Evolutionary conservation across 2,797 vertebrate species (phyloP).

Genomic region (Sphaeramia orbicularis): DNA sequence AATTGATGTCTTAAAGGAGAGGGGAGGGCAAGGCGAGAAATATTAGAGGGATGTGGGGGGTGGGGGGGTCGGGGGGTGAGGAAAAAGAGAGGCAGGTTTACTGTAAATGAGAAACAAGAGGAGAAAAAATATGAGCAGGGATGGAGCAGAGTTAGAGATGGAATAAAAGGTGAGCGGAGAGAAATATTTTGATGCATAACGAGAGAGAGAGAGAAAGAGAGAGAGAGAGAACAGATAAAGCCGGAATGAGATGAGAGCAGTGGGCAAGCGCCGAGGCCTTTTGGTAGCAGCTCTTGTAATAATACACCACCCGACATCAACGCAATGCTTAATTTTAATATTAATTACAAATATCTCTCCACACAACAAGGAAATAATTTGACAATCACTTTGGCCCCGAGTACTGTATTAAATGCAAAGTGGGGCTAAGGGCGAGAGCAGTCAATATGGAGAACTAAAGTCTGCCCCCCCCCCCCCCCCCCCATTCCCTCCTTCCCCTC

Average conservation of each 20-base stretch:
- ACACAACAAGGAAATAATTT: constrained; percentile 88
- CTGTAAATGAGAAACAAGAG: constrained; percentile 40
- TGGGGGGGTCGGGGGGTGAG: constrained; percentile 16
- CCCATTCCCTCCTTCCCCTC: not conserved
- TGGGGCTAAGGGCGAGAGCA: constrained; percentile 85
- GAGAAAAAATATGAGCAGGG: constrained; percentile 24
- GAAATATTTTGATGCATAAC: constrained; percentile 52
- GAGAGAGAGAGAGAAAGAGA: constrained; percentile 20
- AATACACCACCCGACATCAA: constrained; percentile 79
- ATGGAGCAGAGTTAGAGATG: constrained; percentile 24
- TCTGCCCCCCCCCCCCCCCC: constrained; percentile 55
- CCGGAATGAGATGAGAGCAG: constrained; percentile 52
- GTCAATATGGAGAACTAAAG: constrained; percentile 87
- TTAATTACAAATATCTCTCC: constrained; percentile 88
- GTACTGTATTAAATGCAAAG: constrained; percentile 89
- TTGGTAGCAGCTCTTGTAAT: constrained; percentile 81
- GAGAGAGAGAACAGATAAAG: constrained; percentile 33
- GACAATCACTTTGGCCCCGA: constrained; percentile 87
- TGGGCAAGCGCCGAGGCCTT: constrained; percentile 63
- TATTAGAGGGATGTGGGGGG: constrained; percentile 46
- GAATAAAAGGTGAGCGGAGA: constrained; percentile 53
- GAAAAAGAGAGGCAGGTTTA: constrained; percentile 26
- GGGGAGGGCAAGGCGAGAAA: constrained; percentile 53
- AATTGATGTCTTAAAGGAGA: constrained; percentile 79
- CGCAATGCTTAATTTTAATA: constrained; percentile 88